Conservation (phyloP, 1,140 invertebrate genomes). For the Drosophila ananassae region DNA sequence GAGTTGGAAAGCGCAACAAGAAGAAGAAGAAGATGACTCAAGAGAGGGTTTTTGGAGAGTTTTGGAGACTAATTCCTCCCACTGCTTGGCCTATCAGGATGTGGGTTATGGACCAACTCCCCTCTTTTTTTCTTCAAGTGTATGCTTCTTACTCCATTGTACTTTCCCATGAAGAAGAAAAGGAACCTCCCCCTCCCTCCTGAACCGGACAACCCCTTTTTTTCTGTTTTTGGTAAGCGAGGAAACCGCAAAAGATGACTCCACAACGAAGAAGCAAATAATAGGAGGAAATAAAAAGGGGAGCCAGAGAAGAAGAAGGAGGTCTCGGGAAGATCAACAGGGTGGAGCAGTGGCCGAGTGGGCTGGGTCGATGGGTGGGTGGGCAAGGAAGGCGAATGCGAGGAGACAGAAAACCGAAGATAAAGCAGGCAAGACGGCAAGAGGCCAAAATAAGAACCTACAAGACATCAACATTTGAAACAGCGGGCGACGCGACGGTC, state of each 20-base stretch:
- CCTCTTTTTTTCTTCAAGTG: background rate
- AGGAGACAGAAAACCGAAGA: conserved; percentile 20
- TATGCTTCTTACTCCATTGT: conserved; percentile 4
- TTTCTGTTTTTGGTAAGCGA: conserved; percentile 14
- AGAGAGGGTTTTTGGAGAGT: background rate
- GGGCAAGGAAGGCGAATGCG: conserved; percentile 62
- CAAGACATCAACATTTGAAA: conserved; percentile 71
- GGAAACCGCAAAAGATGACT: conserved; percentile 51
- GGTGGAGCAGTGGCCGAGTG: conserved; percentile 21
- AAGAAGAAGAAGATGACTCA: conserved; percentile 30
- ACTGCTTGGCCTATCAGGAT: background rate
- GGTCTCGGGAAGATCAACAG: background rate
- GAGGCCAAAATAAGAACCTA: conserved; percentile 72
- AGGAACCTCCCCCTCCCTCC: background rate
- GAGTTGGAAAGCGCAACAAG: background rate
- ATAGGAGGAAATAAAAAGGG: conserved; percentile 19
- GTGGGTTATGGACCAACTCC: no score
- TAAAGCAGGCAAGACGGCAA: conserved; percentile 32
- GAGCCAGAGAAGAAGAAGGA: conserved; percentile 8
- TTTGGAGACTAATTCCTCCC: background rate
- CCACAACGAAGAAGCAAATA: conserved; percentile 54
- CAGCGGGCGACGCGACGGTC: conserved; percentile 76
- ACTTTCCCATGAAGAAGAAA: background rate
- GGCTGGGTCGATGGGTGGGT: conserved; percentile 64
- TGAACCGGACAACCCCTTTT: conserved; percentile 26